A percentile compares a stretch with the other conserved stretches of the same genome.
Conservation (phyloP, 2,113 vertebrate genomes). For the Holacanthus passer region DNA sequence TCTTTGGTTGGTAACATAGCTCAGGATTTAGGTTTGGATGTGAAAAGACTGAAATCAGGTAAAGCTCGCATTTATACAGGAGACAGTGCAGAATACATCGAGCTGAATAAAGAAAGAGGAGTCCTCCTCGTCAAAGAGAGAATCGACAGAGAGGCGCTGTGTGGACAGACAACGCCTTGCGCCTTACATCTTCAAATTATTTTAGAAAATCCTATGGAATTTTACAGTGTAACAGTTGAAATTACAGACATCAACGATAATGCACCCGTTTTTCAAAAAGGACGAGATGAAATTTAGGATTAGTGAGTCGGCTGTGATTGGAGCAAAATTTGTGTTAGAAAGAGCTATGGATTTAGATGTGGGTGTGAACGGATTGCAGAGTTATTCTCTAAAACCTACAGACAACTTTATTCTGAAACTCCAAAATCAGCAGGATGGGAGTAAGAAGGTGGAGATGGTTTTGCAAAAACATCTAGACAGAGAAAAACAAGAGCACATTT, state of each 20-base stretch:
- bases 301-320: slow-evolving; percentile 65
- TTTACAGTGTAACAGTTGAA: slow-evolving; percentile 57
- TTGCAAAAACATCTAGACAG: slow-evolving; percentile 64
- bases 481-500: slow-evolving; percentile 37
- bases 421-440: slow-evolving; percentile 57
- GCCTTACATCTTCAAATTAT: slow-evolving; percentile 68
- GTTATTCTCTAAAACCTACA: slow-evolving; percentile 56
- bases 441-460: slow-evolving; percentile 51
- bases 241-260: slow-evolving; percentile 71
- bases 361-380: slow-evolving; percentile 44
- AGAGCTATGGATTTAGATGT: slow-evolving; percentile 66
- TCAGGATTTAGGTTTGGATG: slow-evolving; percentile 61
- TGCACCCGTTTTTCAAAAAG: slow-evolving; percentile 49
- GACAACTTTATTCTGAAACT: slow-evolving; percentile 60
- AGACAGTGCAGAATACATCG: slow-evolving; percentile 53
- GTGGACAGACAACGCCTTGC: slow-evolving; percentile 68
- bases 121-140: slow-evolving; percentile 62
- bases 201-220: slow-evolving; percentile 66
- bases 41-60: slow-evolving; percentile 56
- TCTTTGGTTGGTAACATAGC: slow-evolving; percentile 68
- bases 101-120: slow-evolving; percentile 66
- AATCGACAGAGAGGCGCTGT: slow-evolving; percentile 70
- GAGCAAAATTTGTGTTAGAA: slow-evolving; percentile 72
- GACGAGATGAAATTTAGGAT: slow-evolving; percentile 64
- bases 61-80: slow-evolving; percentile 58